Base-by-base conservation (phyloP, 2,888 invertebrate species). In the Merodon equestris region DNA sequence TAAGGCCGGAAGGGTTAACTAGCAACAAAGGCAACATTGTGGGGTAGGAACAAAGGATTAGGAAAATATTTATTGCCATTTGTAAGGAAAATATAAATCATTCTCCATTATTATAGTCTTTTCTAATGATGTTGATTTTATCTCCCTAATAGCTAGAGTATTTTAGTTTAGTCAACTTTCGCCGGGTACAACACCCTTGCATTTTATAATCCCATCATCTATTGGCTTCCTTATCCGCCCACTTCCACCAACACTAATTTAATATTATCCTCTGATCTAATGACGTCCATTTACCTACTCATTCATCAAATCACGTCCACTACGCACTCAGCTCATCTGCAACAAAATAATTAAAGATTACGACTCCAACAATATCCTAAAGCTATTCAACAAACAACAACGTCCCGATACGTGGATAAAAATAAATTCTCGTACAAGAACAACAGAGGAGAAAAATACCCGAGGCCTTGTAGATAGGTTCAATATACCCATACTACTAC, bases 331-430 rank as follows among this genome's bases (percentile, higher is more conserved):
- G 36, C 40, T 50, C 61, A 50, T 45, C 40, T 50, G 36, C 61
- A 61, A 74, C 61, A 17, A 61, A 67, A 68, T 74, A 74, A 74
- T 74, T 74, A 63, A 68, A 61, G 74, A 51, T 54, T 56, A 34
- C 42, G 15, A 13, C 2, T 36, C 53, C 13, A 15, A 38, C 45
- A 51, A 44, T 64, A 18, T 63, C 68, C 74, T 74, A 61, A 12
- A 50, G 74, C 51, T 54, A 56, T 74, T 48, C 47, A 18, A 18
- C 45, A 60, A 54, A 54, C 15, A 40, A 58, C 27, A 27, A 27
- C 7, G 7, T 4, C 7, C 27, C 27, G 7, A 27, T 27, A 7
- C 7, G 27, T 27, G 7, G n/a, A n/a, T n/a, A n/a, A n/a, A n/a
- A n/a, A n/a, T n/a, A n/a, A n/a, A n/a, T n/a, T n/a, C 27, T 2